Percentiles rank a stretch among this genome's conserved stretches.
Evolutionary conservation across 2,113 vertebrate species (phyloP).

Genomic region (Paramisgurnus dabryanus): DNA sequence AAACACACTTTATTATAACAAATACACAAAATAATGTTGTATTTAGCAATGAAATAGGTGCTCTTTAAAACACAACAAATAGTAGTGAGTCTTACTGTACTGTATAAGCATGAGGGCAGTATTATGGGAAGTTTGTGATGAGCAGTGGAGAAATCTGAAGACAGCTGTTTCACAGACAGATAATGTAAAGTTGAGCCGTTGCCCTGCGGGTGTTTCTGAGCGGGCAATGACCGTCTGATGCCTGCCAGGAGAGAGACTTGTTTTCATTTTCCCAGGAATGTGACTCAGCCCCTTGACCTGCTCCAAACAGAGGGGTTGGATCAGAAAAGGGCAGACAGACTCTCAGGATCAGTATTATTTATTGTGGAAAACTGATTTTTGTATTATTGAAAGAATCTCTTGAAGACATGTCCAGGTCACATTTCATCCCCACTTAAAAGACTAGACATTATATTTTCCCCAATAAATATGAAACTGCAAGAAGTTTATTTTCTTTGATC

Average conservation of each 20-base stretch:
- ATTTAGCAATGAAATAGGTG: too few relatives aligned
- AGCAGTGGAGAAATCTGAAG: conserved; percentile 6
- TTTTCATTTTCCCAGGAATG: conserved; percentile 62
- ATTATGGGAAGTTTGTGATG: conserved; percentile 17
- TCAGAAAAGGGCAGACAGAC: conserved; percentile 1
- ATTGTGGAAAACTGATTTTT: background rate
- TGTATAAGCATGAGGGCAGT: conserved; percentile 17
- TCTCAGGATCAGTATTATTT: background rate
- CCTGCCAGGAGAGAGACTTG: conserved; percentile 39
- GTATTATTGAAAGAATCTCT: background rate
- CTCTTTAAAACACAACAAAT: too few relatives aligned
- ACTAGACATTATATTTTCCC: too few relatives aligned
- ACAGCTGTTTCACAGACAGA: conserved; percentile 44
- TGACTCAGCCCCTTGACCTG: conserved; percentile 54
- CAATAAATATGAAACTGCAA: too few relatives aligned
- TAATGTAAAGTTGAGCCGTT: background rate
- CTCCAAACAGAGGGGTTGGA: conserved; percentile 13
- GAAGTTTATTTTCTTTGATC: too few relatives aligned
- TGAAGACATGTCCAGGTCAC: background rate
- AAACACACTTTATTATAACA: too few relatives aligned
- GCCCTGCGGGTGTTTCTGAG: background rate
- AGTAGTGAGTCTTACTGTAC: background rate
- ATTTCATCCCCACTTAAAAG: too few relatives aligned
- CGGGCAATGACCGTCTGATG: conserved; percentile 19
- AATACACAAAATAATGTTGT: too few relatives aligned